Base-by-base conservation (phyloP, 2,888 invertebrate genomes). In the Lumbricus terrestris region DNA sequence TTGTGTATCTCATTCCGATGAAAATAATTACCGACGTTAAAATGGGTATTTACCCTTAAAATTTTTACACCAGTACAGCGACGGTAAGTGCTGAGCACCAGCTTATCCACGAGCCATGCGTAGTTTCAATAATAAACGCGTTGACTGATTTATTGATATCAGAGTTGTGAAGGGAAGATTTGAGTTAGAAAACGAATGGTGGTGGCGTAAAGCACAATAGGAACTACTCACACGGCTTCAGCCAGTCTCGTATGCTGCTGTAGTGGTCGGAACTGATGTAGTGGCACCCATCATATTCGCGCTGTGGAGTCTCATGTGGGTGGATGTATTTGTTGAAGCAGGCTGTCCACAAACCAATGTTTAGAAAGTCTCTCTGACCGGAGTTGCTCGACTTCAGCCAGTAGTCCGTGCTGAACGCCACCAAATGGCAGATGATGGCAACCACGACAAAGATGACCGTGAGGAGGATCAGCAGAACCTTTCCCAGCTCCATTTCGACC, bases 321-420 rank as follows among this genome's bases (percentile, higher is more conserved):
- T 92, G 92, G 23, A 89, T 88, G 89, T 92, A 92, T 33, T 91
- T 35, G 34, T 91, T 69, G 90, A 92, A 92, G 88, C 92, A 92
- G 88, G 92, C 92, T 34, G 88, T 89, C 88, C 90, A 92, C 23
- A 92, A 90, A 15, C 92, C 92, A n/a, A 92, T 89, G 89, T 92
- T 92, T 29, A 92, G 91, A 90, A 92, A 92, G 90, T 92, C 89
- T 35, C 38, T 88, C 83, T 91, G 89, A 15, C 54, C 69, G 29
- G 83, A 37, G 23, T 88, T 54, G 85, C 91, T 91, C 16, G 92
- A 92, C 37, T 90, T 42, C n/a, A 92, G 90, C 92, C 92, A 91
- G 82, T 88, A 90, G 85, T 88, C 88, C 35, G 91, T 91, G 82
- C 69, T 85, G 20, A 91, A 82, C 5, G 91, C 91, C 42, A 91